Evolutionary conservation across 2,888 invertebrate species (phyloP), one percentile per base, ranked within the genome.

Genomic region (Hemithea aestivaria): DNA sequence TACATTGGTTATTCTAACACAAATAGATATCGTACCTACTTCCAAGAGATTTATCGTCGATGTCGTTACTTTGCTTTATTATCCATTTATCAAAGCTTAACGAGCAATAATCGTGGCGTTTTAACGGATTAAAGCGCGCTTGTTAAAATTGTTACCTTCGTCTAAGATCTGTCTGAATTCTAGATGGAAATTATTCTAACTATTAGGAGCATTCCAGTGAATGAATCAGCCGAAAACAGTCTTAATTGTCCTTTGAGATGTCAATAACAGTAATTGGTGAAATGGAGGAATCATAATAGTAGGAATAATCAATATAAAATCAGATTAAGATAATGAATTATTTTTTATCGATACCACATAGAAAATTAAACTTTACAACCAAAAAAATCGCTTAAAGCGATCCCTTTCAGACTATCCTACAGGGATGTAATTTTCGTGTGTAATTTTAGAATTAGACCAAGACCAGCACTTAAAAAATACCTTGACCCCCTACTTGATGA

Each of bases 1-100:
- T 34, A 43, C 40, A 45, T 42, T 42, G 46, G 45, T 46, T 34
- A 42, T 30, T 8, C 35, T 29, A 31, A 47, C 34, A 45, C 59
- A 58, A 54, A 58, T 58, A 54, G 55, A 49, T 49, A n/a, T n/a
- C n/a, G n/a, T n/a, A 53, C 33, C 56, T 48, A 58, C 53, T 54
- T 54, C 55, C 47, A 43, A 57, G 53, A 73, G 73, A 76, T 76
- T 75, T 73, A 77, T 71, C 34, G 58, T 42, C 51, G 27, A 48
- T 59, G 58, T 66, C 60, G 62, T 73, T 73, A 69, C 61, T 72
- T 64, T 59, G 60, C 57, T 72, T 76, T 78, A 82, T 77, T 73
- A 68, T 62, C 73, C 73, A 80, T 78, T 73, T 71, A 75, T 81
- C 76, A 81, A 71, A 63, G 64, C 67, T 73, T 78, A 75, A 76